Percentiles rank a stretch among this genome's conserved stretches.
Evolutionary conservation across 2,113 vertebrate species (phyloP).

Genomic region (Ceratotherium simum): DNA sequence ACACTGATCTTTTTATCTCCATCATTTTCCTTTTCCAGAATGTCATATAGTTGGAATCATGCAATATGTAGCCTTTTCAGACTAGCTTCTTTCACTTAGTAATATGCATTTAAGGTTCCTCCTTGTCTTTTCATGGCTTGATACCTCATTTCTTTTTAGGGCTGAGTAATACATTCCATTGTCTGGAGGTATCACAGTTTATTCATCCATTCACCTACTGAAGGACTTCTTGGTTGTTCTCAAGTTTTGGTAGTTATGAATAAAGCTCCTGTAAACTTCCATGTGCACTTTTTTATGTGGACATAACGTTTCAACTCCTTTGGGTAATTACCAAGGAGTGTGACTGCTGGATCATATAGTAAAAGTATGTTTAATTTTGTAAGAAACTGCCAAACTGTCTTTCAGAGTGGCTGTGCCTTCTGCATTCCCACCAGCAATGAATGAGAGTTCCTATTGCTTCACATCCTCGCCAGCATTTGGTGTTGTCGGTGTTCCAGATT

Average conservation of each 20-base stretch:
- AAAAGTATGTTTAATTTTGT: not conserved
- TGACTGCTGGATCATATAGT: not conserved
- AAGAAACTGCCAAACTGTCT: not conserved
- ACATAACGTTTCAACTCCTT: not conserved
- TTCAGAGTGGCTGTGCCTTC: not conserved
- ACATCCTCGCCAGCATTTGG: not conserved
- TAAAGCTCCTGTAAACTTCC: not conserved
- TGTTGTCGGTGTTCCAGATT: not conserved
- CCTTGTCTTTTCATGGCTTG: not conserved
- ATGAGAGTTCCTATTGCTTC: not conserved
- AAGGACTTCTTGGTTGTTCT: not conserved
- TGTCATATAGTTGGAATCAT: not conserved
- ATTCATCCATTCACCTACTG: not conserved
- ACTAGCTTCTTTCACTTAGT: not conserved
- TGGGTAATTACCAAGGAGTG: not conserved
- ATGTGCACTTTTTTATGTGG: not conserved
- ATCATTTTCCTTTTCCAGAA: not conserved
- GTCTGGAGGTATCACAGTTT: not conserved
- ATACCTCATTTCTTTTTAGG: not conserved
- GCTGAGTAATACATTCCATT: not conserved
- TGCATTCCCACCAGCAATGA: not conserved
- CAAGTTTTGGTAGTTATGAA: not conserved
- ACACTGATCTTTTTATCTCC: not conserved
- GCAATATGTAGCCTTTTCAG: not conserved
- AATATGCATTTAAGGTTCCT: not conserved